Base-by-base conservation (phyloP, 2,888 invertebrate species). In the Boloria euphrosyne region DNA sequence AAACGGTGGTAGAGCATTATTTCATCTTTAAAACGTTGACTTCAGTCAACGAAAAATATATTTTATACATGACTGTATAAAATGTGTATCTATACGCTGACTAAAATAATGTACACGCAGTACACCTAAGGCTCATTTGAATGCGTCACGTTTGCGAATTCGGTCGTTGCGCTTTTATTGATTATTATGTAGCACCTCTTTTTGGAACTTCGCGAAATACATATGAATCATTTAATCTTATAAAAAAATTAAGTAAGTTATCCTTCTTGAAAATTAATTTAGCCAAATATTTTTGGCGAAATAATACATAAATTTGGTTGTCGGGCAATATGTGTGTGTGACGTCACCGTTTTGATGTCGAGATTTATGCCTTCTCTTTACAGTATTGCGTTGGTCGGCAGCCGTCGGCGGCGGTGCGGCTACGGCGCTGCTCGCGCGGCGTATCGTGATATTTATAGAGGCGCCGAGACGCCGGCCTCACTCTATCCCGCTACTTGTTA, bases 391-490 rank as follows among this genome's bases (percentile, higher is more conserved):
- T 67, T 69, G 68, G 71, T 74, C 74, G 79, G 84, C 82, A 76
- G 81, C 82, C 78, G 81, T 78, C 81, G 82, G 80, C 80, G 81
- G 79, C 79, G 78, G 72, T 71, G 76, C 78, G 78, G 81, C 80
- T 80, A 80, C 78, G 75, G 75, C 77, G 73, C 74, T 70, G 74
- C 71, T 50, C 72, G 73, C 73, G 66, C 71, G 70, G 66, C 69
- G 77, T 71, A 71, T 78, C 75, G 75, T 75, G 82, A 80, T 90
- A 91, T 91, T 91, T 89, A 86, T 91, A 91, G 90, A 86, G 86
- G 81, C 86, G 86, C 80, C 85, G 88, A 86, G 87, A 85, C 87
- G 85, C 83, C 84, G 87, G 87, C 90, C 86, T 82, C 87, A 81
- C 83, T 81, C 85, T 85, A 87, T 87, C 83, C 82, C 84, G 81